These are phyloP conservation scores for Syngnathus scovelli DNA, from an alignment of 2,113 vertebrate genomes.

Conservation along the genomic window DNA sequence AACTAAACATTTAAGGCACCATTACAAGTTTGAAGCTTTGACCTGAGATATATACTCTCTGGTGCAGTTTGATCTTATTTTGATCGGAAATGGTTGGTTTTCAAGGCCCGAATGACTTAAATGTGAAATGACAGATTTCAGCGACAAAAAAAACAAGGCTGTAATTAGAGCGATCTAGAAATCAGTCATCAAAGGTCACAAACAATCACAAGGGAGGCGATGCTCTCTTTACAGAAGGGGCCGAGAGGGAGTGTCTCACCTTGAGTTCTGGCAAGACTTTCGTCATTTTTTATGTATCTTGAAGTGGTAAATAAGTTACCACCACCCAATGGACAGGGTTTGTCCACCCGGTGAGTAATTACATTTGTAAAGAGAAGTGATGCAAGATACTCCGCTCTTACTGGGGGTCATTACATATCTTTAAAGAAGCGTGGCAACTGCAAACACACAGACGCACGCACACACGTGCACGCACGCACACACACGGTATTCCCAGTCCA, in stretches of 20 bases:
- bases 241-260: constrained; percentile 48
- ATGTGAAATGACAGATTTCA: constrained; percentile 14
- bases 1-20: constrained; percentile 5
- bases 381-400: constrained; percentile 73
- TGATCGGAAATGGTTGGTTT: constrained; percentile 47
- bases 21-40: not conserved
- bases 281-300: constrained; percentile 73
- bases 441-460: not conserved
- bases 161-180: constrained; percentile 45
- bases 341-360: constrained; percentile 76
- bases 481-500: too few relatives aligned
- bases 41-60: constrained; percentile 15
- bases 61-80: constrained; percentile 39
- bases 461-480: too few relatives aligned
- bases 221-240: constrained; percentile 23
- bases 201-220: constrained; percentile 49
- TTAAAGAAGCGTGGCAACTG: constrained; percentile 62
- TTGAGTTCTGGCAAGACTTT: constrained; percentile 68
- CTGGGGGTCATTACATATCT: constrained; percentile 73
- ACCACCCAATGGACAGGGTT: constrained; percentile 65
- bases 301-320: constrained; percentile 69
- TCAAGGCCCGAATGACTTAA: constrained; percentile 31
- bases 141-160: constrained; percentile 28
- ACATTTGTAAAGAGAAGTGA: constrained; percentile 79
- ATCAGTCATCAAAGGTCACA: constrained; percentile 59